Evolutionary conservation across 1,140 invertebrate species (phyloP), one percentile per base, ranked within the genome.

Genomic region (Luehdorfia chinensis): DNA sequence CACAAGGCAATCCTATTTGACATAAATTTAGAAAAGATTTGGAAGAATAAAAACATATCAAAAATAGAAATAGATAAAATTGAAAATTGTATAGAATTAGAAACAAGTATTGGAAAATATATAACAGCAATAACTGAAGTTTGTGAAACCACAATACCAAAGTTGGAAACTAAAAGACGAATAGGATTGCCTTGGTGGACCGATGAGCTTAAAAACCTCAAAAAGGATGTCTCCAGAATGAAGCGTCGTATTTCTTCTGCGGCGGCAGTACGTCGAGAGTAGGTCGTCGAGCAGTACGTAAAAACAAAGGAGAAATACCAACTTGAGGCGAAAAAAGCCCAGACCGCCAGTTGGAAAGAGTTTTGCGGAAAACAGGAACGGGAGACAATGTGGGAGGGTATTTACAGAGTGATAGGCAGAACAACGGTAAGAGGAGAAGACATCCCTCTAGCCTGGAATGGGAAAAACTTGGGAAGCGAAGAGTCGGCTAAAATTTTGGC

Each of bases 311-410:
- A 34, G 9, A 9, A 34, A 4, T 34, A 34, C 3, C 13, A 34
- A 4, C 14, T 2, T 0, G 32, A n/a, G n/a, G 16, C n/a, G 32
- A 34, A 18, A 8, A n/a, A 1, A 8, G 32, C 32, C 4, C 32
- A 18, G 15, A 34, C 32, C 32, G 8, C 5, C 5, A 30, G 28
- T 11, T 30, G 28, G 28, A 23, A 23, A 8, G 8, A 23, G 21
- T 68, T 68, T 16, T 68, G 58, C 25, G 12, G 47, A 3, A 55
- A 23, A 1, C 37, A 41, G 9, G 37, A 28, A 8, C 12, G 19
- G 4, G 25, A 41, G 14, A 41, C 21, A 1, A 41, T 41, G 13
- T 41, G 37, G 21, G 12, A 41, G 3, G 16, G 34, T 1, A 21
- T 37, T 2, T 37, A 37, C n/a, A 2, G 34, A 11, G 34, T 37